Evolutionary conservation across 2,113 vertebrate species (phyloP), one percentile per base, ranked within the genome.

Genomic region (Neolamprologus brichardi): DNA sequence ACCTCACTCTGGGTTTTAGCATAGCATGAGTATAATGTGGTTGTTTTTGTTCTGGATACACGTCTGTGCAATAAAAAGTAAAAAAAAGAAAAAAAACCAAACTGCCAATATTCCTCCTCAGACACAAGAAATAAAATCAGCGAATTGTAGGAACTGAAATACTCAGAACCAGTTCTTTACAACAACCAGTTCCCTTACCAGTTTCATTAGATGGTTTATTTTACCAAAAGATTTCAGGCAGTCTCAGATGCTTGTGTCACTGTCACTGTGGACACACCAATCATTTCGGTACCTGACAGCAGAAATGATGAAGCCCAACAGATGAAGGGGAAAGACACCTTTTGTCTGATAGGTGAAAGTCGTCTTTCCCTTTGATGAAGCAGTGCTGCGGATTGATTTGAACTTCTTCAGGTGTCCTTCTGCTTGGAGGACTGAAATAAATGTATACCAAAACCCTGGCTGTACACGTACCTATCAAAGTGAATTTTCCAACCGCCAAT

Each of bases 1-100:
- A 37, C 18, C 10, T 64, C 18, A 20, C 1, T 64, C 60, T 0
- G 18, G 32, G 60, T 37, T 64, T 37, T 64, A 20, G 32, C 18
- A 37, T 64, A 37, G 32, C 32, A 64, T 20, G 32, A 64, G 10
- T 37, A 64, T 37, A 64, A 64, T 20, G 4, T 2, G 18, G 60
- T 37, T 8, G 32, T 37, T 64, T 64, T 64, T 64, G 18, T 37
- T 64, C 60, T 64, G 18, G 18, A 37, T 64, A 37, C 60, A 37
- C 0, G 0, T 64, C 0, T 64, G 32, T 37, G 10, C 18, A 64
- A 37, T 20, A 37, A 64, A 64, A 64, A 0, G 1, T 12, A 6
- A 62, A 37, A 37, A 62, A 2, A 4, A 6, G 32, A 34, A 34
- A 18, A 2, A 5, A 56, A 8, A 0, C 0, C 28, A 28, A 28